Conservation (phyloP, 2,113 vertebrate species). For the Turnix velox region DNA sequence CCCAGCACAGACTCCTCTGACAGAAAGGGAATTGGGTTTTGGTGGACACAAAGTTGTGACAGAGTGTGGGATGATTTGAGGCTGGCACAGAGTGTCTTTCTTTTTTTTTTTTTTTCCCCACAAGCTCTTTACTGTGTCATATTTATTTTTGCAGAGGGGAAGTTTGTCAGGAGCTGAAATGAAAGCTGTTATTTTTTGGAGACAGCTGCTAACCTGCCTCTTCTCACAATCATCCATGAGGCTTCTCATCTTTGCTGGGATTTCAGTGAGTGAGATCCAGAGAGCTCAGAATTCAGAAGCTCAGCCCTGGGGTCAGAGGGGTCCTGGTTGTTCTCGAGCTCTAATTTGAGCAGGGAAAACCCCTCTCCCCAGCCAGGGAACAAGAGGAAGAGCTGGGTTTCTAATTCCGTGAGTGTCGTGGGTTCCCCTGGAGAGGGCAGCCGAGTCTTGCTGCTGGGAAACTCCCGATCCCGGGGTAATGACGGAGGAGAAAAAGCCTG, state of each 20-base stretch:
- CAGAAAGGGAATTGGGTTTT: background rate
- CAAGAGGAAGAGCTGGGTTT: background rate
- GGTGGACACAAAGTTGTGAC: background rate
- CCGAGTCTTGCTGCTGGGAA: background rate
- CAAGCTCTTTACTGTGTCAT: background rate
- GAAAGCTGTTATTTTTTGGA: background rate
- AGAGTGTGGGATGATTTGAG: background rate
- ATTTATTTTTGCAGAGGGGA: background rate
- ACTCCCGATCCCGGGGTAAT: rapidly evolving
- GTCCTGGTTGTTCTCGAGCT: rapidly evolving
- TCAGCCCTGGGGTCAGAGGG: background rate
- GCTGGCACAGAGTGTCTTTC: background rate
- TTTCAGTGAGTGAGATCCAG: background rate
- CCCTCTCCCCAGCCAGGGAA: background rate
- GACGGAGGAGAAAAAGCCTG: background rate
- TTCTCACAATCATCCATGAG: rapidly evolving
- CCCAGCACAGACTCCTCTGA: rapidly evolving
- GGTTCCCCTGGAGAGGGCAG: slow-evolving; percentile 35
- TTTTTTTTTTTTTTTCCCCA: background rate
- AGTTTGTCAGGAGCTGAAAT: background rate
- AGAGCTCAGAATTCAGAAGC: background rate
- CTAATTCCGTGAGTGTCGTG: rapidly evolving
- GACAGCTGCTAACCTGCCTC: background rate
- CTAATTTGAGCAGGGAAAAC: rapidly evolving
- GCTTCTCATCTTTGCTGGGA: background rate